Conservation (phyloP, 1,140 invertebrate genomes). For the Drosophila obscura region DNA sequence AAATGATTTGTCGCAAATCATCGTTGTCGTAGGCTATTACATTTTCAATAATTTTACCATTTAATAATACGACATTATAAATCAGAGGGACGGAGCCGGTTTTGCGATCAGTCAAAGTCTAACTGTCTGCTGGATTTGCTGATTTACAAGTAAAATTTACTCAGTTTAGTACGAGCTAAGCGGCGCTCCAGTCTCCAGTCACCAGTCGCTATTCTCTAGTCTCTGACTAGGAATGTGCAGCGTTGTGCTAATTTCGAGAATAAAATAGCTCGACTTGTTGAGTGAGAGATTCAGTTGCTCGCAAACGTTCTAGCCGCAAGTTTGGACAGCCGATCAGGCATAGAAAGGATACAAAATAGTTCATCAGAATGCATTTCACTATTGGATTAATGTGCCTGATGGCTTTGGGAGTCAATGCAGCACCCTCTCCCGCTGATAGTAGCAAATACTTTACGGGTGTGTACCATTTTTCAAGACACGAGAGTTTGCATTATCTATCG, state of each 20-base stretch:
- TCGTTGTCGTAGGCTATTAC: slow-evolving; percentile 22
- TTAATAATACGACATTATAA: slow-evolving; percentile 74
- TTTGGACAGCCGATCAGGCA: slow-evolving; percentile 7
- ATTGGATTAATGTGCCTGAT: slow-evolving; percentile 44
- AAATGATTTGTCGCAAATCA: slow-evolving; percentile 58
- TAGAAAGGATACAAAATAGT: slow-evolving; percentile 23
- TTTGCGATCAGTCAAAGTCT: slow-evolving; percentile 68
- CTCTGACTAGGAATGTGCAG: slow-evolving; percentile 23
- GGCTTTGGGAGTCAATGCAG: slow-evolving; percentile 23
- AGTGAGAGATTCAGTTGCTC: slow-evolving; percentile 48
- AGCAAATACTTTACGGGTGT: slow-evolving; percentile 44
- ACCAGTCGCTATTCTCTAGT: slow-evolving; percentile 23
- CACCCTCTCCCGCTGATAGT: slow-evolving; percentile 19
- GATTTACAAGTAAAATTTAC: slow-evolving; percentile 61
- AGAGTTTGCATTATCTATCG: not conserved
- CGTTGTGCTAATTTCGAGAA: slow-evolving; percentile 56
- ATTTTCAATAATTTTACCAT: slow-evolving; percentile 41
- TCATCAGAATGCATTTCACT: slow-evolving; percentile 35
- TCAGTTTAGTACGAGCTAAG: slow-evolving; percentile 32
- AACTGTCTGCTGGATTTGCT: slow-evolving; percentile 34
- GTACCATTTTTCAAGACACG: slow-evolving; percentile 3
- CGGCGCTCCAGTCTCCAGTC: slow-evolving; percentile 11
- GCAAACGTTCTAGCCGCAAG: slow-evolving; percentile 41
- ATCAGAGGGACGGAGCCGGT: slow-evolving; percentile 59
- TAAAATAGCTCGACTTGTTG: slow-evolving; percentile 56